Base-by-base conservation (phyloP, 2,888 invertebrate species). In the Schizaphis graminum region DNA sequence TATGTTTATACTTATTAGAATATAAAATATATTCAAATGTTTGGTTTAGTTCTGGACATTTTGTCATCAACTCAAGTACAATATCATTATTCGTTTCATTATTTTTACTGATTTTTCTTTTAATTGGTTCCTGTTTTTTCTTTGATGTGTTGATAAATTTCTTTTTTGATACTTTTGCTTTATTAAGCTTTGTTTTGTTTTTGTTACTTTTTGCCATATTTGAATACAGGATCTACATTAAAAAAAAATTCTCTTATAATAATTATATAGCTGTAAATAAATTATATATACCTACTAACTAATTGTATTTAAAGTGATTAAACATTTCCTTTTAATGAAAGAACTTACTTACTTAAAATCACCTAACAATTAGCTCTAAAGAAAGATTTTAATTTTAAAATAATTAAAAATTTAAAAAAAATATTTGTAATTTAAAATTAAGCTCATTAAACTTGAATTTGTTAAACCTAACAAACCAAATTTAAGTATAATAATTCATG, bases 21-120 rank as follows among this genome's bases (percentile, higher is more conserved):
- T 94, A 94, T 85, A 94, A 90, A 26, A 94, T 90, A 61, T 94
- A 94, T 84, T 94, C 93, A 94, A 94, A 94, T 61, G 93, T 94
- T 86, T 94, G 86, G 0, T 86, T 94, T 61, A 94, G 49, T 10
- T 90, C 90, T 24, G 93, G 86, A 53, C 44, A 28, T 56, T 94
- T 89, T 24, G 57, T 94, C 93, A 94, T 90, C 10, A 90, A 41
- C 28, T 90, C 53, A 85, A 94, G 61, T 49, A 94, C 53, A 86
- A 10, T 61, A 85, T 47, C 47, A 90, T 94, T 57, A 49, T 89
- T 56, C 5, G 61, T 61, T 90, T 90, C 21, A 90, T 41, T 61
- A 24, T 89, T 89, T 26, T 44, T 85, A 91, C 13, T 3, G n/a
- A 44, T 0, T 56, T 44, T 16, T 77, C 7, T 41, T 53, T 84